Conservation (phyloP, 2,888 invertebrate species). For the Eristalinus aeneus region DNA sequence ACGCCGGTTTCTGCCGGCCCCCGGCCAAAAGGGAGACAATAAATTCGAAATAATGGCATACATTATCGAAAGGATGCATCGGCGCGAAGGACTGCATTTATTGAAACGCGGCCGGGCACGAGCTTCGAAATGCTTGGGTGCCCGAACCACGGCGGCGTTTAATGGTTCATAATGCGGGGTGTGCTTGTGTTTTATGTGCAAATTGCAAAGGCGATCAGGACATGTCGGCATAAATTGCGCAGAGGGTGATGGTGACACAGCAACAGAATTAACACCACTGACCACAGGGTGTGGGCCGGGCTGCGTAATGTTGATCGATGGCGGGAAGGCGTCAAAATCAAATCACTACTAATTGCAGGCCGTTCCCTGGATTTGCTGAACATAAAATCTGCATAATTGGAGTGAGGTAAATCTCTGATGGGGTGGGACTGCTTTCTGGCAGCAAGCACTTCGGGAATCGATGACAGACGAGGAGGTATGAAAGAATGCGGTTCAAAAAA, state of each 20-base stretch:
- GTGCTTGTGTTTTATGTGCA: constrained; percentile 27
- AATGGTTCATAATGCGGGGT: not conserved
- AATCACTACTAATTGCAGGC: not conserved
- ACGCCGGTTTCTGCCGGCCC: not conserved
- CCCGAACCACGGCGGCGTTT: not conserved
- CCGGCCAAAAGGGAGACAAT: constrained; percentile 57
- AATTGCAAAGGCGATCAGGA: constrained; percentile 9
- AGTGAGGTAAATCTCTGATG: not conserved
- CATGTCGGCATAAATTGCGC: constrained; percentile 22
- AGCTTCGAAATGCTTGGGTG: constrained; percentile 17
- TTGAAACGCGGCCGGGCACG: constrained; percentile 56
- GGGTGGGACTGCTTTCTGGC: too few species aligned
- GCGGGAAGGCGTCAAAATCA: not conserved
- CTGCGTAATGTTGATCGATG: not conserved
- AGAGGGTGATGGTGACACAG: constrained; percentile 2
- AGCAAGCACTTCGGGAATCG: too few species aligned
- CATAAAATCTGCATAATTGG: not conserved
- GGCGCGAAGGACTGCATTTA: constrained; percentile 32
- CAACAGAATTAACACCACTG: constrained; percentile 2
- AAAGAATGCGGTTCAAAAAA: too few species aligned
- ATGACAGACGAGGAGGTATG: too few species aligned
- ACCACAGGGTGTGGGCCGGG: not conserved
- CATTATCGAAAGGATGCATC: constrained; percentile 65
- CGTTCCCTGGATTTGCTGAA: not conserved
- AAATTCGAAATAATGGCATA: constrained; percentile 65